Conservation (phyloP, 2,797 vertebrate species). For the Hydrolagus colliei region DNA sequence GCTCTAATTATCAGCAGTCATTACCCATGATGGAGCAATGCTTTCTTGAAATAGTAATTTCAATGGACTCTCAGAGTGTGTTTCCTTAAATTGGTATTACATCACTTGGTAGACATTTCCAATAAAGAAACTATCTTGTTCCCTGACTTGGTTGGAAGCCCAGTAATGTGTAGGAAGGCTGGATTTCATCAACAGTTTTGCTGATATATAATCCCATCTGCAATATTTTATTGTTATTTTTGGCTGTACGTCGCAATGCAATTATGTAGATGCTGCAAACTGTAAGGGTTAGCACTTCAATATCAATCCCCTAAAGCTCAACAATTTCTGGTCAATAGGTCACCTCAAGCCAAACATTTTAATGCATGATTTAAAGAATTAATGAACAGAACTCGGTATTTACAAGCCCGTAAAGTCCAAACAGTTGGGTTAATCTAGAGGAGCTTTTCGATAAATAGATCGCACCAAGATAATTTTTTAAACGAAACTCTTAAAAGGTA, state of each 20-base stretch:
- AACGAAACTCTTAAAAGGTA: too few species aligned
- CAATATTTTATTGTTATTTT: background rate
- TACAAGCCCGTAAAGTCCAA: too few species aligned
- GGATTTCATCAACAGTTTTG: background rate
- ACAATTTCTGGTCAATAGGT: too few species aligned
- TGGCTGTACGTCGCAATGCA: background rate
- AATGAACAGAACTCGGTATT: too few species aligned
- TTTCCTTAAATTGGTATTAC: background rate
- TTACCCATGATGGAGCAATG: background rate
- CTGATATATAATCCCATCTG: background rate
- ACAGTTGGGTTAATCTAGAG: too few species aligned
- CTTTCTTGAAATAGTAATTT: background rate
- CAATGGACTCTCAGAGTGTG: background rate
- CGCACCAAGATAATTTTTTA: too few species aligned
- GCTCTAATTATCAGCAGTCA: constrained; percentile 4
- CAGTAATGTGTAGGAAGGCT: background rate
- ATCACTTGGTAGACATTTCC: background rate
- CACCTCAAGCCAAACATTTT: too few species aligned
- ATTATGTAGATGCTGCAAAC: background rate
- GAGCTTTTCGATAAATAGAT: too few species aligned
- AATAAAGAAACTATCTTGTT: background rate
- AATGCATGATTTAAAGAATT: too few species aligned
- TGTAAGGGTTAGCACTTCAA: background rate
- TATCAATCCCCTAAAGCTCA: too few species aligned
- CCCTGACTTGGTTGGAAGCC: background rate